Base-by-base conservation (phyloP, 2,113 vertebrate genomes). In the Ophiodon elongatus region DNA sequence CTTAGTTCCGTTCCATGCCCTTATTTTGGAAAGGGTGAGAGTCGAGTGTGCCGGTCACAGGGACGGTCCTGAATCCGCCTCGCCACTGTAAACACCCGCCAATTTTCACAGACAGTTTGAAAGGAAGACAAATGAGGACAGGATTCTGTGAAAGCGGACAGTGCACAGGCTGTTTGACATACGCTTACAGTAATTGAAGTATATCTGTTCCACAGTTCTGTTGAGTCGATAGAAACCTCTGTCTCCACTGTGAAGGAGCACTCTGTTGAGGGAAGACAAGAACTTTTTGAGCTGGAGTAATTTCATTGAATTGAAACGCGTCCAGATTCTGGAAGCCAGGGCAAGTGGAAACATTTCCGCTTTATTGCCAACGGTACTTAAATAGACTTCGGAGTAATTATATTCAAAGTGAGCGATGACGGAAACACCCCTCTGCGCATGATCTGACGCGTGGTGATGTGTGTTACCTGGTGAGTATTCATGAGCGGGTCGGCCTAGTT, bases 261-360 rank as follows among this genome's bases (percentile, higher is more conserved):
- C 79, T 82, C 70, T 91, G 86, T 87, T 86, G 56, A 70, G n/a
- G 14, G 52, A 81, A 65, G 79, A 85, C 84, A 87, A 74, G 25
- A 88, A 72, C 43, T 50, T 83, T 59, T 85, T 87, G 56, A 89
- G 54, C 29, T 0, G 4, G 64, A 67, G 70, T 74, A 63, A 91
- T 89, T 85, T 71, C 37, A 79, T 91, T 85, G 62, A 37, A 21
- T 41, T 87, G 69, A 90, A 73, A 7, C 3, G 6, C 57, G 19
- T 87, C 84, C 80, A 82, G 74, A 88, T 69, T 82, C 62, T 83
- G 57, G 52, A 52, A 45, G 60, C 56, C 14, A 15, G 60, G 72
- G 65, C 27, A 31, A 83, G 64, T 84, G 90, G 85, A 83, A 86
- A 79, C 47, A 67, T 75, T 63, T 85, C 59, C 3, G n/a, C 68